A percentile compares a stretch with the other conserved stretches of the same genome.
These are phyloP conservation scores for Pseudobourletiella spinata DNA, from an alignment of 1,140 invertebrate genomes.

Conservation along the genomic window DNA sequence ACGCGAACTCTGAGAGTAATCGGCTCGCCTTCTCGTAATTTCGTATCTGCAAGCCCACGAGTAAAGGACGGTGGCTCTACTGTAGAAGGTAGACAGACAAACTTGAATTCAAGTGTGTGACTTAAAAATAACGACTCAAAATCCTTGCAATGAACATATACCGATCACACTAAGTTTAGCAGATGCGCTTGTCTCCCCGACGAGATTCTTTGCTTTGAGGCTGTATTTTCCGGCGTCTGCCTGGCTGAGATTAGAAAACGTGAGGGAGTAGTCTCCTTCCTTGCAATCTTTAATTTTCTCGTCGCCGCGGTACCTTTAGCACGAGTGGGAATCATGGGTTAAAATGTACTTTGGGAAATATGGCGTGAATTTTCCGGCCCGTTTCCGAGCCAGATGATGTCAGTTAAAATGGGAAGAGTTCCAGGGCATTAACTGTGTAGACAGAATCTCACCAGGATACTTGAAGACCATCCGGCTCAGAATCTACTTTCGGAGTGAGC, in stretches of 20 bases:
- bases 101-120: too few species aligned
- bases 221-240: slow-evolving; percentile 71
- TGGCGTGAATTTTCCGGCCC: too few species aligned
- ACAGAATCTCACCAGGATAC: slow-evolving; percentile 50
- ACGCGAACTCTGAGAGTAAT: slow-evolving; percentile 55
- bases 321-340: not conserved
- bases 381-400: too few species aligned
- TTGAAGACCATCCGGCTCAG: slow-evolving; percentile 59
- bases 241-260: slow-evolving; percentile 32
- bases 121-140: not conserved
- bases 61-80: slow-evolving; percentile 66
- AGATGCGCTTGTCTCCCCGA: slow-evolving; percentile 59
- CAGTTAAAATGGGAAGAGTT: too few species aligned
- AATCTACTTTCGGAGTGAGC: slow-evolving; percentile 60
- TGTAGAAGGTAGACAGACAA: slow-evolving; percentile 38
- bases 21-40: slow-evolving; percentile 31
- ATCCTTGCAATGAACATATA: slow-evolving; percentile 45
- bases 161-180: slow-evolving; percentile 66
- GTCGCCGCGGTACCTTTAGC: not conserved
- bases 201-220: slow-evolving; percentile 60
- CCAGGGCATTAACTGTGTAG: too few species aligned
- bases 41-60: slow-evolving; percentile 47
- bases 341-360: not conserved
- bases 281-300: slow-evolving; percentile 4
- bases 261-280: slow-evolving; percentile 1